Evolutionary conservation across 2,797 vertebrate species (phyloP).

Genomic region (Acestrorhynchus altus): DNA sequence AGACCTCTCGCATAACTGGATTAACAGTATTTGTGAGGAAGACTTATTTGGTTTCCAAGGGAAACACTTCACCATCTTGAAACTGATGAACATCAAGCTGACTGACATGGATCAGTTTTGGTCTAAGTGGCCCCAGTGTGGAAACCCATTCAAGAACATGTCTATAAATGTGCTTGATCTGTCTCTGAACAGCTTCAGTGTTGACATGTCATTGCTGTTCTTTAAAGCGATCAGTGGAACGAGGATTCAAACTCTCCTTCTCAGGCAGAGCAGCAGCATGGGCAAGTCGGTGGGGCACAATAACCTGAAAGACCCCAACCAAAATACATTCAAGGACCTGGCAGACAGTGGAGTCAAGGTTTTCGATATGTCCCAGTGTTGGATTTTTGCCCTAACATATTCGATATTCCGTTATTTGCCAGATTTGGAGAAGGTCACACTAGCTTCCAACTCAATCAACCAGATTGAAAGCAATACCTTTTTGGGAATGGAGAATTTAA

Average conservation of each 20-base stretch:
- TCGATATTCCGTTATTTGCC: constrained; percentile 75
- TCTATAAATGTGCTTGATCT: constrained; percentile 75
- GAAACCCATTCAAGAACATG: constrained; percentile 84
- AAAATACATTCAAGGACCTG: constrained; percentile 78
- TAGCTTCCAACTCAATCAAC: constrained; percentile 83
- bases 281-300: constrained; percentile 79
- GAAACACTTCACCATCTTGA: constrained; percentile 77
- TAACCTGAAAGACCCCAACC: constrained; percentile 81
- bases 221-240: constrained; percentile 78
- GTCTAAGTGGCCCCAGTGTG: constrained; percentile 74
- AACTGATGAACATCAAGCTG: constrained; percentile 65
- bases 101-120: neutral
- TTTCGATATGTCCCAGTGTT: constrained; percentile 79
- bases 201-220: constrained; percentile 60
- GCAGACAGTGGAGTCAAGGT: constrained; percentile 66
- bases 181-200: constrained; percentile 67
- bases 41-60: constrained; percentile 82
- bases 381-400: constrained; percentile 77
- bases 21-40: constrained; percentile 79
- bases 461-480: constrained; percentile 78
- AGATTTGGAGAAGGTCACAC: constrained; percentile 69
- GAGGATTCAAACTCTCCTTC: constrained; percentile 70
- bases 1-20: constrained; percentile 74
- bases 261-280: constrained; percentile 68
- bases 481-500: constrained; percentile 75